Percentiles rank a stretch among this genome's conserved stretches.
Conservation (phyloP, 2,113 vertebrate species). For the Zonotrichia leucophrys region DNA sequence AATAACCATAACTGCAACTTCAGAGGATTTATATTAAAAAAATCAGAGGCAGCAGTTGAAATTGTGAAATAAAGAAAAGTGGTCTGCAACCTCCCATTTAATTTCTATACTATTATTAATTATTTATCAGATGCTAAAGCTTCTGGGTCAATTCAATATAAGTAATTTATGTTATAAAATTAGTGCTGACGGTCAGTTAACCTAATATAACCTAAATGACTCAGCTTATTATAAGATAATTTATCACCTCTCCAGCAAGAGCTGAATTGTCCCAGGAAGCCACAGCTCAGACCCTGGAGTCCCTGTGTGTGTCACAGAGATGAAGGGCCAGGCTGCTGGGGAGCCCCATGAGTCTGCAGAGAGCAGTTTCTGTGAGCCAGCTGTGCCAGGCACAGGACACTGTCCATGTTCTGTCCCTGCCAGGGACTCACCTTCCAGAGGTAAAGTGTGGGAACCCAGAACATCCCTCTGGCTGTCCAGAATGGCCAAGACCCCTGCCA, state of each 20-base stretch:
- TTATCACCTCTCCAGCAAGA: constrained; percentile 20
- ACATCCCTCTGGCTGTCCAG: too few relatives aligned
- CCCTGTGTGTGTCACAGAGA: neutral
- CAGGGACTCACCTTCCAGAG: too few relatives aligned
- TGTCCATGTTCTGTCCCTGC: accelerated
- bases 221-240: constrained; percentile 69
- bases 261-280: neutral
- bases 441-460: too few relatives aligned
- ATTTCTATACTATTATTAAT: constrained; percentile 73
- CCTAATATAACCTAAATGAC: constrained; percentile 63
- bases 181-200: constrained; percentile 67
- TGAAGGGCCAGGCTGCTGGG: neutral
- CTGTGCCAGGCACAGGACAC: neutral
- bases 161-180: constrained; percentile 66
- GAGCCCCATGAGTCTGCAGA: neutral
- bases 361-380: neutral
- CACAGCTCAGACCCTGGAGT: neutral
- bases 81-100: constrained; percentile 56
- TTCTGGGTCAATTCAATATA: constrained; percentile 54
- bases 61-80: neutral
- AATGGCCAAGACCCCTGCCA: too few relatives aligned
- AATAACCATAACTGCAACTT: constrained; percentile 28
- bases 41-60: neutral
- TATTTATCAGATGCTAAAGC: constrained; percentile 70
- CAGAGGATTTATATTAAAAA: neutral